These are phyloP conservation scores for Nyctereutes procyonoides DNA, from an alignment of 2,113 vertebrate genomes.

Conservation along the genomic window DNA sequence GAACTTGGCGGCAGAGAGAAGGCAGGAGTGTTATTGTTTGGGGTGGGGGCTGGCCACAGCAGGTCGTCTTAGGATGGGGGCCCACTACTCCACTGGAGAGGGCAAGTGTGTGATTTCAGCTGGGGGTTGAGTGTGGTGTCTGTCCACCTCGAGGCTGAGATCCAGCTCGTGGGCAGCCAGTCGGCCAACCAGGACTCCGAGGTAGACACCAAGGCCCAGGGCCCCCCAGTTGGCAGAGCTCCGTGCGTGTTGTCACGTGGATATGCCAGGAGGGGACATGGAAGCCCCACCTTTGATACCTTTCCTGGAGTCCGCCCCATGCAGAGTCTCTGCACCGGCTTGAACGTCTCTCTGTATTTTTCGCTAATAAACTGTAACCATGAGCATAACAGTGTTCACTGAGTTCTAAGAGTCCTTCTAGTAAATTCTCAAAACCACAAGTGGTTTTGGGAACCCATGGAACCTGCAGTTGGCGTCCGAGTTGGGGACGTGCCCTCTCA, in stretches of 20 bases:
- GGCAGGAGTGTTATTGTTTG: not conserved
- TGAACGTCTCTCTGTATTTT: not conserved
- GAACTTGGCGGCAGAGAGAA: not conserved
- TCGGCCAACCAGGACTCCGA: rapidly evolving
- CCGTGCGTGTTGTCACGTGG: rapidly evolving
- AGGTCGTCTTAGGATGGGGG: not conserved
- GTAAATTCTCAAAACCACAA: not conserved
- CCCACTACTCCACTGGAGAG: rapidly evolving
- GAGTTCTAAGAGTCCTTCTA: not conserved
- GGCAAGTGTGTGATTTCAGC: not conserved
- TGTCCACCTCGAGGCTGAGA: not conserved
- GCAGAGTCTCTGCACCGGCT: not conserved
- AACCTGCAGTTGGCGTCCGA: not conserved
- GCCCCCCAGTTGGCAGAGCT: not conserved
- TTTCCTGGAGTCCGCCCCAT: not conserved
- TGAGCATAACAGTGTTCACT: rapidly evolving
- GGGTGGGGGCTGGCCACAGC: no score
- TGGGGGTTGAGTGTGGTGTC: not conserved
- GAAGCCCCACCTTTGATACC: no score
- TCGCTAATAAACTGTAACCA: not conserved
- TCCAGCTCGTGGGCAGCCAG: no score
- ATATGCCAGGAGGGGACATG: not conserved
- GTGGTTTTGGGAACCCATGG: not conserved
- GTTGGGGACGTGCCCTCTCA: not conserved
- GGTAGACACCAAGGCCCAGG: not conserved